phyloP scores from a whole-genome alignment of 2,113 vertebrate genomes.

The Pomatorhinus ruficollis region DNA sequence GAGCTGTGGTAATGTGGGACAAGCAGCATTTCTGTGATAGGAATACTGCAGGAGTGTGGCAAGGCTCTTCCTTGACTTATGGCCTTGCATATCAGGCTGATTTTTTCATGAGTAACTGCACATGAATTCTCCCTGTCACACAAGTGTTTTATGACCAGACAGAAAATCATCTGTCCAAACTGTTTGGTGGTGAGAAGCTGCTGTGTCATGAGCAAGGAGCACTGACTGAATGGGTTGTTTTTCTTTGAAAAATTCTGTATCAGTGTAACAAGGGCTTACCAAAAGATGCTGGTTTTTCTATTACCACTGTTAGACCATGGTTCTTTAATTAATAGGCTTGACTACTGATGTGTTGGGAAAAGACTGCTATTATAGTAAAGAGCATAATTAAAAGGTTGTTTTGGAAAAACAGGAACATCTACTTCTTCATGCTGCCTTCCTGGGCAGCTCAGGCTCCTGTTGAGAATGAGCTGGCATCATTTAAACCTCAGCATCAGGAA shows the following conservation, averaged over 20 bases:
- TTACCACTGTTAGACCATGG: not conserved
- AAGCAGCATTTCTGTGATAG: not conserved
- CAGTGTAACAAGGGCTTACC: not conserved
- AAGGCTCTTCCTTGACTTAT: not conserved
- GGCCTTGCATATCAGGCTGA: not conserved
- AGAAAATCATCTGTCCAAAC: not conserved
- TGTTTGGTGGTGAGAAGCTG: not conserved
- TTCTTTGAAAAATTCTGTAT: not conserved
- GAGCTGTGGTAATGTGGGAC: not conserved
- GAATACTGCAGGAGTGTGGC: not conserved
- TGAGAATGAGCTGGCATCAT: not conserved
- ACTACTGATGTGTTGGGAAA: constrained; percentile 4
- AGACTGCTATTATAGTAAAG: not conserved
- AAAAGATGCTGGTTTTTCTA: not conserved
- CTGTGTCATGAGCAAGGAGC: not conserved
- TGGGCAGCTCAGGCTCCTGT: not conserved
- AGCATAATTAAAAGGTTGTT: constrained; percentile 38
- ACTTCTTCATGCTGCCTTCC: not conserved
- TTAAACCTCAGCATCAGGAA: not conserved
- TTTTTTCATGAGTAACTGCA: not conserved
- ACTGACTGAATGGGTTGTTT: rapidly evolving
- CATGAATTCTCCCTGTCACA: not conserved
- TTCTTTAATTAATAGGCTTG: constrained; percentile 1
- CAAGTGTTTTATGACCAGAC: not conserved
- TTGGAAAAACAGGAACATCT: constrained; percentile 46